A percentile compares a stretch with the other conserved stretches of the same genome.
Conservation (phyloP, 1,140 invertebrate genomes). For the Papilio polyxenes region DNA sequence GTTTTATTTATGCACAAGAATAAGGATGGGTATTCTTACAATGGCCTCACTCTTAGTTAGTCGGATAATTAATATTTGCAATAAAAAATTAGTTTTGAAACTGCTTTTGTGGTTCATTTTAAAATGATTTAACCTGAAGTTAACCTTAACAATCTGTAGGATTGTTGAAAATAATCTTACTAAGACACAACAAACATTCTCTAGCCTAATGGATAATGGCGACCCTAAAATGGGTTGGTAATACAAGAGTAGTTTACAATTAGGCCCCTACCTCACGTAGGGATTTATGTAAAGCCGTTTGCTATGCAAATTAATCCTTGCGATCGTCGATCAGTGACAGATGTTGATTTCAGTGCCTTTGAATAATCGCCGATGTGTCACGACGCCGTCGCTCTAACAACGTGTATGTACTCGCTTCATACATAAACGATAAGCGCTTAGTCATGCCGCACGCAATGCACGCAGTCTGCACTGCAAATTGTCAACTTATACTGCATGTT, state of each 20-base stretch:
- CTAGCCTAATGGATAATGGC: constrained; percentile 40
- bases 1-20: no score
- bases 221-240: constrained; percentile 40
- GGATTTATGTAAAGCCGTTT: constrained; percentile 67
- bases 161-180: background rate
- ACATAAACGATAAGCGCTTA: constrained; percentile 33
- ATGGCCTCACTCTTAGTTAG: no score
- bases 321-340: constrained; percentile 62
- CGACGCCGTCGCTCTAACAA: constrained; percentile 43
- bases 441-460: constrained; percentile 20
- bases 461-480: constrained; percentile 3
- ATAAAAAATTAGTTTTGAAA: no score
- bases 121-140: background rate
- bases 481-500: background rate
- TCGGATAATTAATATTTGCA: no score
- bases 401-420: constrained; percentile 38
- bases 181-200: constrained; percentile 23
- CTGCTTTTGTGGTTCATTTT: background rate
- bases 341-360: constrained; percentile 65
- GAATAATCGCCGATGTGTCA: constrained; percentile 63
- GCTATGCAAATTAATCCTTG: constrained; percentile 66
- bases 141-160: background rate
- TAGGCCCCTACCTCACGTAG: constrained; percentile 54
- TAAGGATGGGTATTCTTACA: no score
- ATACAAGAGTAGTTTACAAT: constrained; percentile 54